Percentiles rank a stretch among this genome's conserved stretches.
phyloP scores from a whole-genome alignment of 2,888 invertebrate species.

The Cosmorhoe ocellata region DNA sequence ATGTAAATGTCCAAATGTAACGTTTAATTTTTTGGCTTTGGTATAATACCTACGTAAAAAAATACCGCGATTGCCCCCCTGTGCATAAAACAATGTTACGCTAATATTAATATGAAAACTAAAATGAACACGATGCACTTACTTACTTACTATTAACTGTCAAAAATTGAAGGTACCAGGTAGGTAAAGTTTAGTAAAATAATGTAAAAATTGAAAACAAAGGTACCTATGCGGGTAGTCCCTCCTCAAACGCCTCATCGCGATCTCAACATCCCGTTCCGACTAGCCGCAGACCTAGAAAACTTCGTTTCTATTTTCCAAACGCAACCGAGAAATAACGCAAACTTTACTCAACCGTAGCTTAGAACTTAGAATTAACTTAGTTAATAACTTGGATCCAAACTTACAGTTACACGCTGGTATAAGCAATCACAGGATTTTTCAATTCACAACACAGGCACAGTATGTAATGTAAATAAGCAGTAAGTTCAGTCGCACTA shows the following conservation, averaged over 20 bases:
- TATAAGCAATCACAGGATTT: slow-evolving; percentile 19
- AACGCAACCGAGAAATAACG: slow-evolving; percentile 2
- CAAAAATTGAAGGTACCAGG: no score
- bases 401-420: slow-evolving; percentile 22
- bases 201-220: no score
- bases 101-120: no score
- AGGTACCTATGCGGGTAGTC: slow-evolving; percentile 13
- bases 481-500: slow-evolving; percentile 24
- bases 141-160: no score
- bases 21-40: no score
- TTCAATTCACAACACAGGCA: slow-evolving; percentile 41
- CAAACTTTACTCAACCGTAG: slow-evolving; percentile 20
- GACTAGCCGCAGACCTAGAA: slow-evolving; percentile 25
- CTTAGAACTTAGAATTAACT: slow-evolving; percentile 17
- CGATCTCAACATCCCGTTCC: slow-evolving; percentile 20
- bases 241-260: slow-evolving; percentile 11
- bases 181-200: no score
- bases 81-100: no score
- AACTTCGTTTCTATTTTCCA: slow-evolving; percentile 20
- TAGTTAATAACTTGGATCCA: neutral
- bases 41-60: no score
- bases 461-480: slow-evolving; percentile 41
- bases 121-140: no score
- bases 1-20: no score
- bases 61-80: no score